Percentiles rank a stretch among this genome's conserved stretches.
These are phyloP conservation scores for Castor canadensis DNA, from an alignment of 2,113 vertebrate species.

Conservation along the genomic window DNA sequence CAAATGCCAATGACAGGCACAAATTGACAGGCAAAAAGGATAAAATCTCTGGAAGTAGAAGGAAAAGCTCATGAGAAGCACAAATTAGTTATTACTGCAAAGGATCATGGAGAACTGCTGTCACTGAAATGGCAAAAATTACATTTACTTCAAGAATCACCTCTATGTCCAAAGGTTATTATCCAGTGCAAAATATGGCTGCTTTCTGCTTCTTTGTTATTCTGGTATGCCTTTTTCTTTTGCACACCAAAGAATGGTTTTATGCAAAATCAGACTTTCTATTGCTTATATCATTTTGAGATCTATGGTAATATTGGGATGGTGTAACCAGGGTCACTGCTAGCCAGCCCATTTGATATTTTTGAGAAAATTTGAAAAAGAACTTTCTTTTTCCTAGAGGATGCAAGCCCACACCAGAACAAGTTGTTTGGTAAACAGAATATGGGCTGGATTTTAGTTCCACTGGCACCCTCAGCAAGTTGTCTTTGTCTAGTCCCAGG, in stretches of 20 bases:
- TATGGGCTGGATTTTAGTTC: background rate
- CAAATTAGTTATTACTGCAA: background rate
- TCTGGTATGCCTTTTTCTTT: background rate
- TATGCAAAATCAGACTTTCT: background rate
- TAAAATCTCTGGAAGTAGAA: background rate
- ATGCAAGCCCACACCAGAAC: background rate
- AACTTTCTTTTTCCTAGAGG: background rate
- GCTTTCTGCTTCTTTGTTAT: background rate
- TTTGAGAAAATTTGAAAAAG: background rate
- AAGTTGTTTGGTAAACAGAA: background rate
- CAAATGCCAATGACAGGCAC: background rate
- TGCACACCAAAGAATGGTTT: background rate
- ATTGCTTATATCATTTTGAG: background rate
- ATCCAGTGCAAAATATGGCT: background rate
- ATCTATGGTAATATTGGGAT: background rate
- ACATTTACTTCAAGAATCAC: conserved; percentile 53
- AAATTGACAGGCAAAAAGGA: background rate
- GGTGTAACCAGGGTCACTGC: background rate
- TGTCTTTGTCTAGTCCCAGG: background rate
- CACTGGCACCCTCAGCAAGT: background rate
- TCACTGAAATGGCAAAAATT: background rate
- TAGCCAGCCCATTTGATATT: background rate
- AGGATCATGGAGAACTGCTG: background rate
- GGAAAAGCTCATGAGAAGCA: background rate
- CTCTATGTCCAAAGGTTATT: background rate